A percentile compares a stretch with the other conserved stretches of the same genome.
Evolutionary conservation across 2,888 invertebrate genomes (phyloP).

Genomic region (Drosophila bunnanda): DNA sequence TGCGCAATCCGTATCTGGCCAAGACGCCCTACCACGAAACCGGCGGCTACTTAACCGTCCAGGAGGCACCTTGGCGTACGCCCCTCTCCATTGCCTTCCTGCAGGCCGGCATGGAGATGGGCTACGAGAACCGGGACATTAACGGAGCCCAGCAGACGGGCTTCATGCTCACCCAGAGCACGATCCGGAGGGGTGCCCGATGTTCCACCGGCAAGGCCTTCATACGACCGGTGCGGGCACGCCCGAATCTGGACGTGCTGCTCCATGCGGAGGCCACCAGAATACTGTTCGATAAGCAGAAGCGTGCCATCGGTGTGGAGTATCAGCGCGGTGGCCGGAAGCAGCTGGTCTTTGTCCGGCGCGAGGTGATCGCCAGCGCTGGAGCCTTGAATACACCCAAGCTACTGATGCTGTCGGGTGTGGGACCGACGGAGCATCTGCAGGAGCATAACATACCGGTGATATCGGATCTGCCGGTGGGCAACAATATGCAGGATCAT

Average conservation of each 20-base stretch:
- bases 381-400: constrained; percentile 96
- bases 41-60: constrained; percentile 93
- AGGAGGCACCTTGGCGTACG: constrained; percentile 93
- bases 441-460: constrained; percentile 90
- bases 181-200: constrained; percentile 92
- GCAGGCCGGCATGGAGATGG: constrained; percentile 92
- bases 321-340: constrained; percentile 88
- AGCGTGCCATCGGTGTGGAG: constrained; percentile 91
- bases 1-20: constrained; percentile 92
- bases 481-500: constrained; percentile 94
- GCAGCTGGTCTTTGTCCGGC: constrained; percentile 89
- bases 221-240: constrained; percentile 90
- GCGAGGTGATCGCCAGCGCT: constrained; percentile 93
- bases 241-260: constrained; percentile 92
- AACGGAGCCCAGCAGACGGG: constrained; percentile 94
- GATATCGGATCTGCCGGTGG: constrained; percentile 90
- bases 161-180: constrained; percentile 94
- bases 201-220: constrained; percentile 96
- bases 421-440: constrained; percentile 92
- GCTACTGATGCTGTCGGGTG: constrained; percentile 95
- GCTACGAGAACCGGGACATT: constrained; percentile 92
- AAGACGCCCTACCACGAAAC: constrained; percentile 90
- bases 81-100: constrained; percentile 93
- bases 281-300: constrained; percentile 89
- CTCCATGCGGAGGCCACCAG: constrained; percentile 91